Conservation (phyloP, 2,888 invertebrate genomes). For the Phragmatobia fuliginosa region DNA sequence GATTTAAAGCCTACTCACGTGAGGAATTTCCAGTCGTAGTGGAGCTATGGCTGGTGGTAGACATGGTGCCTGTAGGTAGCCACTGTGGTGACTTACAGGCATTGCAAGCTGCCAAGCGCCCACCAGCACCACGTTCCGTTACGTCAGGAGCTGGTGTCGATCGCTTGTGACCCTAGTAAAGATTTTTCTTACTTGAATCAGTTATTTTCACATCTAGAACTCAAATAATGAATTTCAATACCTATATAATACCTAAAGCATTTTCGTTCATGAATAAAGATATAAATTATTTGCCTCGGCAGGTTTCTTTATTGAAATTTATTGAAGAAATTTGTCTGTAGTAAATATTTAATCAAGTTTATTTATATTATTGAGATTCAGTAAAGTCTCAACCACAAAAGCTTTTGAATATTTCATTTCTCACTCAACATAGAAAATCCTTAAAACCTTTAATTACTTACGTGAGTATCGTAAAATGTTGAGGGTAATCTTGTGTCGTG, state of each 20-base stretch:
- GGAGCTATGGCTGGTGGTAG: constrained; percentile 86
- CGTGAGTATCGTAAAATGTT: constrained; percentile 80
- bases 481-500: constrained; percentile 73
- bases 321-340: neutral
- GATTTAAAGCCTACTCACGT: constrained; percentile 75
- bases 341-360: constrained; percentile 7
- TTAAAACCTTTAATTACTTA: constrained; percentile 55
- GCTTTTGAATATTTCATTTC: neutral
- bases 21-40: constrained; percentile 88
- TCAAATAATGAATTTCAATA: neutral
- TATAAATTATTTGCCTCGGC: neutral
- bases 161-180: constrained; percentile 78
- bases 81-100: constrained; percentile 78
- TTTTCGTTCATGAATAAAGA: neutral
- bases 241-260: neutral
- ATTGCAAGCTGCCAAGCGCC: constrained; percentile 62
- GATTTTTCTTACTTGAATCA: neutral
- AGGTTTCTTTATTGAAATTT: constrained; percentile 2
- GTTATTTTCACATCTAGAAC: neutral
- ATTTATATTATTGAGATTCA: neutral
- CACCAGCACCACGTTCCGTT: constrained; percentile 76
- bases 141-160: constrained; percentile 87
- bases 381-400: neutral
- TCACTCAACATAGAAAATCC: neutral
- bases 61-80: constrained; percentile 81